Evolutionary conservation across 1,140 invertebrate genomes (phyloP), one percentile per base, ranked within the genome.

Genomic region (Augochlora pura): DNA sequence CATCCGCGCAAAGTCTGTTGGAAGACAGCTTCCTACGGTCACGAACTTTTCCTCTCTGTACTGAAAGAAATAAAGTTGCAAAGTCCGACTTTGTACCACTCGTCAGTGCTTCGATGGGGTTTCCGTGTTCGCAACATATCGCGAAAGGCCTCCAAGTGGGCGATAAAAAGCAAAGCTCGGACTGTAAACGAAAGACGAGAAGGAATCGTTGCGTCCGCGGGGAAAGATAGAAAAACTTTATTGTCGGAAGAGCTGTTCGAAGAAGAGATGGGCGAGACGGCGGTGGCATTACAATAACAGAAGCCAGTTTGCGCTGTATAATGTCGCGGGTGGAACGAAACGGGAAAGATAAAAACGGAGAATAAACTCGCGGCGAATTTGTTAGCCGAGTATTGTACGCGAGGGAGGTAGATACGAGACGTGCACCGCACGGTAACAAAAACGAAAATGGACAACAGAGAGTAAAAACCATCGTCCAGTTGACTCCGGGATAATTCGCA

Each of bases 141-240:
- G 65, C 54, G 68, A 27, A 54, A 71, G 68, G 68, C 76, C 68
- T 72, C 68, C 0, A 54, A 64, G 68, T 71, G 60, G 10, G 27
- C 62, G 8, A 39, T 52, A 39, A 63, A n/a, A n/a, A 14, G 21
- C 0, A 0, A 25, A 21, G 9, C 9, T 14, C 12, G 39, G 21
- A 14, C 42, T 12, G 42, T 12, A 14, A 14, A 46, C 10, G 14
- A 2, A 10, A 14, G 9, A 12, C 10, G 42, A 46, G 32, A 46
- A 12, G 42, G 42, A 46, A 46, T 46, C 10, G 42, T 46, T 32
- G 1, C 32, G 4, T 32, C 32, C 42, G 14, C 42, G 42, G 10
- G 42, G 12, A 12, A 46, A 12, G 1, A 46, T 46, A 21, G 49
- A 21, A 18, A 32, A 21, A 52, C 18, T 6, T 52, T 52, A 52